phyloP scores from a whole-genome alignment of 2,888 invertebrate genomes.

The Ophion slaviceki region DNA sequence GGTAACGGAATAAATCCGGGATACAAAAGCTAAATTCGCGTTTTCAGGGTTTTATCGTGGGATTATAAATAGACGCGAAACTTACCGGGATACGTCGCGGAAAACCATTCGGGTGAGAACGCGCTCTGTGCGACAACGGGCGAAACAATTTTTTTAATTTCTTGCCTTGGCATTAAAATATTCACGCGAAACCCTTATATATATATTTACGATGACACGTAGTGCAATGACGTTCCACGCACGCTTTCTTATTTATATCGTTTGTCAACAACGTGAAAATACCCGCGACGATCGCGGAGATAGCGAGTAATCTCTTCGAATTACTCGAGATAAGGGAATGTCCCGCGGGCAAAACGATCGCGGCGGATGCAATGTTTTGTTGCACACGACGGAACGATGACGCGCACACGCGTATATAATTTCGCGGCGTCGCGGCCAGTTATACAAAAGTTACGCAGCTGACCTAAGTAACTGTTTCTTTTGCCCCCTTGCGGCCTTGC shows the following conservation, averaged over 20 bases:
- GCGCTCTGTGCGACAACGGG: conserved; percentile 18
- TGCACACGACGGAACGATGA: conserved; percentile 23
- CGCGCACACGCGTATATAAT: conserved; percentile 19
- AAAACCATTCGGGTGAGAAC: conserved; percentile 27
- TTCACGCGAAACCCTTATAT: background rate
- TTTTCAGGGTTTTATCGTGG: conserved; percentile 10
- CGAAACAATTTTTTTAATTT: conserved; percentile 16
- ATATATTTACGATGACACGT: background rate
- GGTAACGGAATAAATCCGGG: background rate
- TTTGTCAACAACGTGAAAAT: conserved; percentile 6
- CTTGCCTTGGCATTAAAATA: background rate
- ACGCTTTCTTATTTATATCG: background rate
- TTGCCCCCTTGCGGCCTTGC: conserved; percentile 29
- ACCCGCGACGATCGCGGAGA: background rate
- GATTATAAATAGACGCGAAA: conserved; percentile 55
- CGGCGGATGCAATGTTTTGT: background rate
- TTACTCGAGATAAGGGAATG: background rate
- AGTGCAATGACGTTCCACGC: background rate
- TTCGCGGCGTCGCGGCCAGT: conserved; percentile 7
- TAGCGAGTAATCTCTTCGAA: background rate
- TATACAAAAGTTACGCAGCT: conserved; percentile 50
- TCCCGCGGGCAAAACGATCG: background rate
- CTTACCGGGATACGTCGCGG: conserved; percentile 47
- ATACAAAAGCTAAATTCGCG: background rate
- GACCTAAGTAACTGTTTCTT: conserved; percentile 30